Evolutionary conservation across 2,888 invertebrate genomes (phyloP).

Genomic region (Pseudoips prasinana): DNA sequence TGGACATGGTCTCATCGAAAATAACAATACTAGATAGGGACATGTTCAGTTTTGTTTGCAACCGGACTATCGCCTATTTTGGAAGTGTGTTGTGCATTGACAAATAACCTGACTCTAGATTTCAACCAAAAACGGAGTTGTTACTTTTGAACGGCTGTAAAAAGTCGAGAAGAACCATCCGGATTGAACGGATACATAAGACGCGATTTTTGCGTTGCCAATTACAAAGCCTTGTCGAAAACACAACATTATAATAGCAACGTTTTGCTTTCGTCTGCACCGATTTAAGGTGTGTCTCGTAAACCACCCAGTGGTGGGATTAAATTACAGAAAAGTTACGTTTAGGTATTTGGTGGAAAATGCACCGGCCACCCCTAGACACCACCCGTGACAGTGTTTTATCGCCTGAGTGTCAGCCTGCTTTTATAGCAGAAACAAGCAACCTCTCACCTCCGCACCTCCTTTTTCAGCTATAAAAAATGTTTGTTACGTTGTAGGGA

Average conservation of each 20-base stretch:
- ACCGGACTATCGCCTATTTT: too few species aligned
- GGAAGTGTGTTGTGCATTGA: too few species aligned
- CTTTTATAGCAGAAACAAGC: conserved; percentile 65
- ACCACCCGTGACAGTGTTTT: conserved; percentile 64
- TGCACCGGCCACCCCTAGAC: conserved; percentile 43
- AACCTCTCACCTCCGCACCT: conserved; percentile 64
- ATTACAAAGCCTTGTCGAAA: too few species aligned
- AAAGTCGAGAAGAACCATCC: too few species aligned
- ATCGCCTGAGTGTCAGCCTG: conserved; percentile 69
- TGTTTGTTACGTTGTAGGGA: not conserved
- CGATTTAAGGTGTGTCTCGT: conserved; percentile 20
- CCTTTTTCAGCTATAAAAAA: conserved; percentile 56
- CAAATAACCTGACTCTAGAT: too few species aligned
- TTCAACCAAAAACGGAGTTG: too few species aligned
- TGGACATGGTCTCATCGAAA: too few species aligned
- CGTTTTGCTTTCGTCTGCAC: conserved; percentile 24
- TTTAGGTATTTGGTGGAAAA: conserved; percentile 53
- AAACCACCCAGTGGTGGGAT: conserved; percentile 39
- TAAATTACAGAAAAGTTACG: conserved; percentile 62
- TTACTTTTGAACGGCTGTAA: too few species aligned
- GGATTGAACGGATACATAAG: too few species aligned
- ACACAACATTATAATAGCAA: conserved; percentile 18
- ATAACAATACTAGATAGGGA: too few species aligned
- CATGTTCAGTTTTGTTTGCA: too few species aligned
- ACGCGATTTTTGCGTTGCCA: too few species aligned